Evolutionary conservation across 2,888 invertebrate species (phyloP), one percentile per base, ranked within the genome.

Genomic region (Parnassius orleans): DNA sequence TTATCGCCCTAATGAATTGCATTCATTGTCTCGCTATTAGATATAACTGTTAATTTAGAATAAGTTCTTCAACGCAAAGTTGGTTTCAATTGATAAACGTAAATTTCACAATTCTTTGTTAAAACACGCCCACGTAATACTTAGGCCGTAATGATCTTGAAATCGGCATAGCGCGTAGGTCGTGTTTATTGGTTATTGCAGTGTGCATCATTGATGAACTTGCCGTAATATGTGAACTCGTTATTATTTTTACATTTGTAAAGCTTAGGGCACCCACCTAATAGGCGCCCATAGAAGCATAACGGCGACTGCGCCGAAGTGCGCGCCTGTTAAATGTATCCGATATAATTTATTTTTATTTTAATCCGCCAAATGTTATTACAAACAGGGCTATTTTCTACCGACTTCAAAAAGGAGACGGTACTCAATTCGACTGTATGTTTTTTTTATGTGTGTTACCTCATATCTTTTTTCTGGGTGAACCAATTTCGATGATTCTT

Each of bases 91-190:
- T 72, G 78, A 78, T 77, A 74, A 72, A 74, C 72, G 69, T 76
- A 79, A 85, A 87, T 87, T 84, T 84, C 81, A 87, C 85, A 82
- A 83, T 80, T 77, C 72, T 73, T 78, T 76, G 80, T 81, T 80
- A 83, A 80, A 83, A 80, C 75, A 76, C 65, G 77, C 86, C 87
- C 87, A 76, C 71, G 62, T 14, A 12, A 61, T 71, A 74, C 80
- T 75, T 73, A 78, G 74, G 67, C 81, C 84, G 85, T 89, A 89
- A 88, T 90, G 89, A 87, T 87, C 87, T 84, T 82, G 80, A 79
- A 80, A 79, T 80, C 80, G 71, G 83, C 84, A 88, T 90, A 87
- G 89, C 71, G 83, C 84, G 89, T 90, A 87, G 89, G 90, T 80
- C 76, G 86, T 78, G 82, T 84, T 86, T 86, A 86, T 85, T 82